Evolutionary conservation across 2,888 invertebrate genomes (phyloP).

Genomic region (Mechanitis mazaeus): DNA sequence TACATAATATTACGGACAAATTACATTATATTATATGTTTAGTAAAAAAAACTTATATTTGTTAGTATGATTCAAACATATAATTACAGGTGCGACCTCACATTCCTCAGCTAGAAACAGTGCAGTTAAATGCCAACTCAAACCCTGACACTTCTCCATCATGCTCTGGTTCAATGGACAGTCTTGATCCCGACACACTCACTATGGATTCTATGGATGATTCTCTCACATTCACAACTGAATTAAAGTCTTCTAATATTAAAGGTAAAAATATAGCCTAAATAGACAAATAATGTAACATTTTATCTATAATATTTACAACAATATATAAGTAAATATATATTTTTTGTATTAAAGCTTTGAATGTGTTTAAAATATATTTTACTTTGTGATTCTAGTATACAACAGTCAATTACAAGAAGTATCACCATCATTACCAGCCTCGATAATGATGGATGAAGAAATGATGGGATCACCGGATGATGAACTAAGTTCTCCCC

Average conservation of each 20-base stretch:
- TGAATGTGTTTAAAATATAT: slow-evolving; percentile 17
- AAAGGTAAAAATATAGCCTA: slow-evolving; percentile 48
- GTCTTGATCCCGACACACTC: slow-evolving; percentile 62
- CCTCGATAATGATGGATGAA: slow-evolving; percentile 74
- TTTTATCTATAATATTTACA: no score
- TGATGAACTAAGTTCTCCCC: slow-evolving; percentile 60
- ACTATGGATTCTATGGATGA: slow-evolving; percentile 70
- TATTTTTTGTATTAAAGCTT: no score
- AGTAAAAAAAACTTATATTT: no score
- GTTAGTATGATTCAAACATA: no score
- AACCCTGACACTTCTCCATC: slow-evolving; percentile 67
- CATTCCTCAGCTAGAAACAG: slow-evolving; percentile 80
- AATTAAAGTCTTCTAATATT: slow-evolving; percentile 64
- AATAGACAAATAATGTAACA: no score
- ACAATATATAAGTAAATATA: no score
- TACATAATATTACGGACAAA: no score
- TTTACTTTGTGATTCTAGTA: slow-evolving; percentile 49
- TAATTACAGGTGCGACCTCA: slow-evolving; percentile 78
- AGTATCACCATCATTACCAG: slow-evolving; percentile 67
- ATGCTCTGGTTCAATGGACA: slow-evolving; percentile 67
- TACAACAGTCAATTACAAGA: slow-evolving; percentile 69
- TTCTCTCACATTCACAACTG: slow-evolving; percentile 57
- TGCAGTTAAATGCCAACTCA: slow-evolving; percentile 70
- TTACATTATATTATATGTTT: no score
- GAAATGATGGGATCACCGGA: slow-evolving; percentile 53